These are phyloP conservation scores for Phasia obesa DNA, from an alignment of 2,888 invertebrate species.

Conservation along the genomic window DNA sequence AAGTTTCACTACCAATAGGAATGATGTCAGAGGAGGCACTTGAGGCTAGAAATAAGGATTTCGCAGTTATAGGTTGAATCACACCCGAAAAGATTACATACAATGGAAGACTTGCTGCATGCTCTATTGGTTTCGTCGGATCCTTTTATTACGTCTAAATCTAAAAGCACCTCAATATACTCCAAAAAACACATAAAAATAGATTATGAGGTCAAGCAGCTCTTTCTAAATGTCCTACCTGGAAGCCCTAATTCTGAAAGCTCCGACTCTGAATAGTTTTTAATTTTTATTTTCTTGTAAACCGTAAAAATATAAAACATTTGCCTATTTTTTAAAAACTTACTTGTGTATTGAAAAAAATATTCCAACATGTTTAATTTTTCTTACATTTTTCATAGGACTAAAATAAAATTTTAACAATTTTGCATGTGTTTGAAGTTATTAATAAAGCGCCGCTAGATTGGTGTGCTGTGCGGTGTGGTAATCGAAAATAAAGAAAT, in stretches of 20 bases:
- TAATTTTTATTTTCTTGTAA: not conserved
- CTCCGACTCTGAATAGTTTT: slow-evolving; percentile 2
- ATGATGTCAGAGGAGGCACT: not conserved
- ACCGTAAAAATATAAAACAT: not conserved
- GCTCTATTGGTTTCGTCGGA: not conserved
- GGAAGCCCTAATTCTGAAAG: no score
- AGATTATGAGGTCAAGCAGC: slow-evolving; percentile 11
- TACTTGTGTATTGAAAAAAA: not conserved
- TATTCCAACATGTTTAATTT: no score
- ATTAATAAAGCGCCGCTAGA: no score
- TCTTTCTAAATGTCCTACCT: not conserved
- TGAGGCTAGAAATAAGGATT: not conserved
- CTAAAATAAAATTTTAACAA: no score
- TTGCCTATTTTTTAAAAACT: not conserved
- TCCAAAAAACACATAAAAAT: not conserved
- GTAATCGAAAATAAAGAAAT: no score
- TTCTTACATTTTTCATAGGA: no score
- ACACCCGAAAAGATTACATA: not conserved
- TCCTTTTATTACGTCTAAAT: slow-evolving; percentile 2
- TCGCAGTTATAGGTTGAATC: not conserved
- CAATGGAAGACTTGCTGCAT: not conserved
- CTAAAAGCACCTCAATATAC: not conserved
- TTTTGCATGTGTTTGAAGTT: no score
- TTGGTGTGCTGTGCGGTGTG: no score
- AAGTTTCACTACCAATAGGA: slow-evolving; percentile 3